These are phyloP conservation scores for Drosophila limbata DNA, from an alignment of 2,888 invertebrate species.

Conservation along the genomic window DNA sequence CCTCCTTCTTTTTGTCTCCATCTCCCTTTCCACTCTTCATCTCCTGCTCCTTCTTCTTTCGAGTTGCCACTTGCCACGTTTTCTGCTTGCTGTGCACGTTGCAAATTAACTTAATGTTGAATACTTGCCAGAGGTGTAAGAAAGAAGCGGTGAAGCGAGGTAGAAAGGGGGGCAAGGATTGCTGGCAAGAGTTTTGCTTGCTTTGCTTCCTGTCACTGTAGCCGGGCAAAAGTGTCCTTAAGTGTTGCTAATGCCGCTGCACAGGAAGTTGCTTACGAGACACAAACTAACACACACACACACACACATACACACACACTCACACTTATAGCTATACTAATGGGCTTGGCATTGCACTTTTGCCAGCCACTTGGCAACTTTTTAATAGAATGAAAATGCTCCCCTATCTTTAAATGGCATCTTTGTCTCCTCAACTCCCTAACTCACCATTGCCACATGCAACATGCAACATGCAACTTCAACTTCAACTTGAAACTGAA, in stretches of 20 bases:
- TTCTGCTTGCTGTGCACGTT: constrained; percentile 70
- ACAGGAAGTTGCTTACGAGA: constrained; percentile 78
- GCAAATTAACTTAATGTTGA: constrained; percentile 77
- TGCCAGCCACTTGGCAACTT: constrained; percentile 74
- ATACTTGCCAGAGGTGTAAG: constrained; percentile 40
- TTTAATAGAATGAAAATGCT: constrained; percentile 75
- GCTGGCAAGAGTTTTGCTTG: constrained; percentile 68
- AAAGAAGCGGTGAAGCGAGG: background rate
- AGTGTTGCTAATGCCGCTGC: constrained; percentile 76
- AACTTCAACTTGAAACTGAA: constrained; percentile 27
- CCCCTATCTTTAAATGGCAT: constrained; percentile 42
- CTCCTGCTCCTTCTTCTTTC: background rate
- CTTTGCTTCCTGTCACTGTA: constrained; percentile 64
- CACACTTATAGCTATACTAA: constrained; percentile 40
- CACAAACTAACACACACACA: constrained; percentile 46
- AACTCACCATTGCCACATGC: background rate
- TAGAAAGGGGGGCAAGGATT: constrained; percentile 5
- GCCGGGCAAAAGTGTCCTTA: constrained; percentile 76
- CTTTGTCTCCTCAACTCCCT: background rate
- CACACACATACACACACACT: constrained; percentile 5
- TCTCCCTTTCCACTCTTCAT: background rate
- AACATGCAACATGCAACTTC: constrained; percentile 37
- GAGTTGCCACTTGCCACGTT: constrained; percentile 15
- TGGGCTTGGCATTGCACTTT: constrained; percentile 74
- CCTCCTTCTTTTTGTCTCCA: background rate